Conservation (phyloP, 2,888 invertebrate genomes). For the Leptinotarsa haldemani region DNA sequence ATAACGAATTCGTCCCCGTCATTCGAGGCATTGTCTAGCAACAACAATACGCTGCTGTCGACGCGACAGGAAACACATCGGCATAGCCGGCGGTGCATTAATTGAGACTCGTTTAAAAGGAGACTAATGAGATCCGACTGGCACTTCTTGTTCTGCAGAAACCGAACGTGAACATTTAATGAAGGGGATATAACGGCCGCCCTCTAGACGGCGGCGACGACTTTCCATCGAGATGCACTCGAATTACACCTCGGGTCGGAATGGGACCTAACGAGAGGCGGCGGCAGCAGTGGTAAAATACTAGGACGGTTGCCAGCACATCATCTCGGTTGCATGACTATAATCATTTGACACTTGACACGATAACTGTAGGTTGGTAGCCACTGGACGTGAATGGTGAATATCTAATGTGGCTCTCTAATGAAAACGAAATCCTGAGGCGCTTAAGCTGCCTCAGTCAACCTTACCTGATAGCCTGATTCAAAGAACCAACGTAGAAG, state of each 20-base stretch:
- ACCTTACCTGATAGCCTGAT: too few relatives aligned
- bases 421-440: too few relatives aligned
- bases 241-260: conserved; percentile 48
- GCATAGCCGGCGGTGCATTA: conserved; percentile 47
- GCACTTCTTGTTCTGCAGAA: conserved; percentile 56
- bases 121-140: conserved; percentile 59
- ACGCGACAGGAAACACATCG: conserved; percentile 25
- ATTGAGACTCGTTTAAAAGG: conserved; percentile 59
- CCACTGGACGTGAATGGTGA: too few relatives aligned
- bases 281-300: conserved; percentile 12
- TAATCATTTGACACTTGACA: too few relatives aligned
- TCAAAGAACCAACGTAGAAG: too few relatives aligned
- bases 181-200: conserved; percentile 52
- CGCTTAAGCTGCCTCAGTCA: too few relatives aligned
- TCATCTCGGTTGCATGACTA: neutral
- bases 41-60: conserved; percentile 11
- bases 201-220: conserved; percentile 26
- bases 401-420: too few relatives aligned
- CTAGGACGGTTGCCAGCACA: conserved; percentile 2
- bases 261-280: conserved; percentile 24
- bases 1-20: neutral
- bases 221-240: conserved; percentile 52
- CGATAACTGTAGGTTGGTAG: too few relatives aligned
- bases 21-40: conserved; percentile 4
- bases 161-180: conserved; percentile 62